Evolutionary conservation across 2,888 invertebrate genomes (phyloP), one percentile per base, ranked within the genome.

Genomic region (Heliconius hortense): DNA sequence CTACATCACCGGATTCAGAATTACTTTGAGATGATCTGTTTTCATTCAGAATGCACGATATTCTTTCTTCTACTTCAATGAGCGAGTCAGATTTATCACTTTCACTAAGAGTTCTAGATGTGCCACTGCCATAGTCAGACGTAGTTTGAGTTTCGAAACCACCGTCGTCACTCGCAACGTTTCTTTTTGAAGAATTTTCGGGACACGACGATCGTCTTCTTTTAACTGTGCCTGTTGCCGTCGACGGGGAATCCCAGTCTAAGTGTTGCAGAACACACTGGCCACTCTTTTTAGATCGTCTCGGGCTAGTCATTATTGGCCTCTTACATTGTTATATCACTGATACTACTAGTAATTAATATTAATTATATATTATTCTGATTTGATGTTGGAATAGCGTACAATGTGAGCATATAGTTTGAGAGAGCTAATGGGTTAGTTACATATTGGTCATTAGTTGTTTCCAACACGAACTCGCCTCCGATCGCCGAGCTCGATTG

Each of bases 211-310:
- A 92, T 73, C 96, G 93, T 80, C 96, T 91, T 85, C 74, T 53
- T 64, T 96, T 96, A 5, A 96, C 96, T 2, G 96, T 97, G 21
- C 96, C 96, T 1, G 96, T 97, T 85, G 95, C 95, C 48, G 95
- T 91, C 35, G 96, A 96, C 59, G 96, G 96, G 35, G 95, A 96
- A 86, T 96, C 96, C 96, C 96, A 97, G 85, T 96, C 96, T 79
- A 96, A 84, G 80, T 87, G 89, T 82, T 88, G 91, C 76, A 87
- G 82, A 79, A 86, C 82, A 86, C 90, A 89, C 84, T 90, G 91
- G 83, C 87, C 87, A 89, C 85, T 88, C 80, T 91, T 92, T 90
- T 90, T 92, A 83, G 88, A 87, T 83, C 91, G 92, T 89, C 93
- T 93, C 83, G 92, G 94, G 85, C 94, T 94, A 84, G 93, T 93